Evolutionary conservation across 2,888 invertebrate species (phyloP).

Genomic region (Osmoderma eremita): DNA sequence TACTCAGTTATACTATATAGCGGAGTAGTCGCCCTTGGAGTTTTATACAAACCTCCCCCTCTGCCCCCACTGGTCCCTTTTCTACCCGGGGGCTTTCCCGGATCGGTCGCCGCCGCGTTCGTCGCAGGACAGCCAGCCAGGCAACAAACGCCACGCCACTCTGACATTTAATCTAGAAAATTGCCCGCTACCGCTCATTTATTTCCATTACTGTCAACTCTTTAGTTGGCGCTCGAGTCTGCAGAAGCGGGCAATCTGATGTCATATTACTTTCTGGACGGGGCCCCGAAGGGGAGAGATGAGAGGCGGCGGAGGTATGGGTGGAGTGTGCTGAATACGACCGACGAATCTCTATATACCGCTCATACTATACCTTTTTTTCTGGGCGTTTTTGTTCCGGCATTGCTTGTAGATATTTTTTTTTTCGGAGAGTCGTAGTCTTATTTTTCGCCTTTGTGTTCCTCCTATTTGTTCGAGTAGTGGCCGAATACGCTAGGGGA

Average conservation of each 20-base stretch:
- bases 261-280: slow-evolving; percentile 59
- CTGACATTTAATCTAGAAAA: slow-evolving; percentile 75
- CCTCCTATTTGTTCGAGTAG: too few species aligned
- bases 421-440: too few species aligned
- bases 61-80: slow-evolving; percentile 59
- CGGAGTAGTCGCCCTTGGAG: too few species aligned
- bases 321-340: background rate
- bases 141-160: slow-evolving; percentile 60
- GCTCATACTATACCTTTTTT: too few species aligned
- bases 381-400: too few species aligned
- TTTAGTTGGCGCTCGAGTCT: slow-evolving; percentile 60
- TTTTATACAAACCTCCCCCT: slow-evolving; percentile 64
- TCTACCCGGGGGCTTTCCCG: background rate
- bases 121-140: slow-evolving; percentile 51
- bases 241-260: slow-evolving; percentile 60
- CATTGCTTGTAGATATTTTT: too few species aligned
- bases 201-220: slow-evolving; percentile 62
- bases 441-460: too few species aligned
- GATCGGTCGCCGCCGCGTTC: slow-evolving; percentile 50
- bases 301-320: background rate
- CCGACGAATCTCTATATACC: slow-evolving; percentile 4
- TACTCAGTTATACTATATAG: background rate
- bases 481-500: too few species aligned
- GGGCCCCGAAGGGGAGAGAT: too few species aligned
- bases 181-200: slow-evolving; percentile 60